Conservation (phyloP, 2,888 invertebrate genomes). For the Nomada goodeniana region DNA sequence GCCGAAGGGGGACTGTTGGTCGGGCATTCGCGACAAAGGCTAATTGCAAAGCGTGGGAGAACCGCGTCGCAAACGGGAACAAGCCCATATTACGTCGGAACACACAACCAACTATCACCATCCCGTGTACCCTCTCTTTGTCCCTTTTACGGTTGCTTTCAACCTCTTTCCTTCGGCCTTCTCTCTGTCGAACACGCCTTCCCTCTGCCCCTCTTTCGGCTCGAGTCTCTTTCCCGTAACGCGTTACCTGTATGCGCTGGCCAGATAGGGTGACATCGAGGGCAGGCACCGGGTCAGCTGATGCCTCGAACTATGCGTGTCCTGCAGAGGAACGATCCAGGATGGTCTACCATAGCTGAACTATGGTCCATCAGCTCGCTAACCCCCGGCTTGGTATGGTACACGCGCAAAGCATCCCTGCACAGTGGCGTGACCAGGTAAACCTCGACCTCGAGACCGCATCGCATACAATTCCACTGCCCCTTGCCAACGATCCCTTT, state of each 20-base stretch:
- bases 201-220: neutral
- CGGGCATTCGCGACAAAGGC: constrained; percentile 81
- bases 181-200: constrained; percentile 31
- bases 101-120: constrained; percentile 65
- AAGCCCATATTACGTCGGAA: constrained; percentile 82
- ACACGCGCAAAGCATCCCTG: constrained; percentile 66
- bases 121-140: constrained; percentile 34
- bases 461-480: constrained; percentile 73
- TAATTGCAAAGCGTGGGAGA: constrained; percentile 82
- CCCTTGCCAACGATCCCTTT: constrained; percentile 44
- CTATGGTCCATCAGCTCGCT: constrained; percentile 55
- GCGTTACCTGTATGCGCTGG: constrained; percentile 5
- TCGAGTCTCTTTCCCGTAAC: constrained; percentile 3
- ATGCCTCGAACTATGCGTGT: constrained; percentile 60
- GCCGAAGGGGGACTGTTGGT: constrained; percentile 62
- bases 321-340: constrained; percentile 50
- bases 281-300: constrained; percentile 44
- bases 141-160: constrained; percentile 25
- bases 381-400: constrained; percentile 54
- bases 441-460: constrained; percentile 71
- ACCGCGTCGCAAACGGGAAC: constrained; percentile 78
- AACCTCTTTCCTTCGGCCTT: constrained; percentile 29
- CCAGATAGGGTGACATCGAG: constrained; percentile 34
- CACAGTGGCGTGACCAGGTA: constrained; percentile 65
- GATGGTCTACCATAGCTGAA: constrained; percentile 45